phyloP scores from a whole-genome alignment of 2,888 invertebrate species.

The Colostygia pectinataria region DNA sequence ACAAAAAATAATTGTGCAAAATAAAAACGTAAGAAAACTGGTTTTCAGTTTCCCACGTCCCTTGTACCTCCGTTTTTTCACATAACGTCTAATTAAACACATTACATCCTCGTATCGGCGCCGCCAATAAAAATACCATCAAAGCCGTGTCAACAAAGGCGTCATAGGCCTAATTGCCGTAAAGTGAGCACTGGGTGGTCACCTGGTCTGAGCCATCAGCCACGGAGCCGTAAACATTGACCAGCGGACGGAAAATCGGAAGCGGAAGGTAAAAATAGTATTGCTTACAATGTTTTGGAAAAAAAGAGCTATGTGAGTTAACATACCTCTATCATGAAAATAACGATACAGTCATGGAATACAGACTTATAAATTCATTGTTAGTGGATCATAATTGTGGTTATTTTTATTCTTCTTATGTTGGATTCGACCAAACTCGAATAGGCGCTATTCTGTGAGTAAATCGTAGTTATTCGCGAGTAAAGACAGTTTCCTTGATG shows the following conservation, averaged over 20 bases:
- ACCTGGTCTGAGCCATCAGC: conserved; percentile 30
- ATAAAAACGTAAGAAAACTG: not conserved
- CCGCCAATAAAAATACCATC: conserved; percentile 42
- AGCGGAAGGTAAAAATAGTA: conserved; percentile 39
- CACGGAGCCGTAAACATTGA: conserved; percentile 39
- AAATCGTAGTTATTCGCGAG: no score
- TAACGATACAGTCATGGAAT: no score
- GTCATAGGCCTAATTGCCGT: conserved; percentile 56
- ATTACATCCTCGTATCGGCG: conserved; percentile 22
- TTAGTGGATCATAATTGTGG: no score
- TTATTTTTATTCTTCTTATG: no score
- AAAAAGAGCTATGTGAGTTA: conserved; percentile 2
- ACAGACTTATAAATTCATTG: no score
- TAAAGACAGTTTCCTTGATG: no score
- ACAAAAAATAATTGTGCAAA: no score
- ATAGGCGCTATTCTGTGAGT: no score
- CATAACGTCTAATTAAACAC: conserved; percentile 25
- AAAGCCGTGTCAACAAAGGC: conserved; percentile 48
- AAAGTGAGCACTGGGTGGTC: conserved; percentile 49
- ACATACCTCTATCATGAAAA: not conserved
- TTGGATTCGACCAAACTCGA: no score
- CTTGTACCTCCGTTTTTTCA: conserved; percentile 2
- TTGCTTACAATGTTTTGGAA: conserved; percentile 13
- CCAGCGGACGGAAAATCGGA: conserved; percentile 47
- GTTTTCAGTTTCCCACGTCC: not conserved